Percentiles rank a stretch among this genome's conserved stretches.
Conservation (phyloP, 2,888 invertebrate species). For the Temnothorax ravouxi region DNA sequence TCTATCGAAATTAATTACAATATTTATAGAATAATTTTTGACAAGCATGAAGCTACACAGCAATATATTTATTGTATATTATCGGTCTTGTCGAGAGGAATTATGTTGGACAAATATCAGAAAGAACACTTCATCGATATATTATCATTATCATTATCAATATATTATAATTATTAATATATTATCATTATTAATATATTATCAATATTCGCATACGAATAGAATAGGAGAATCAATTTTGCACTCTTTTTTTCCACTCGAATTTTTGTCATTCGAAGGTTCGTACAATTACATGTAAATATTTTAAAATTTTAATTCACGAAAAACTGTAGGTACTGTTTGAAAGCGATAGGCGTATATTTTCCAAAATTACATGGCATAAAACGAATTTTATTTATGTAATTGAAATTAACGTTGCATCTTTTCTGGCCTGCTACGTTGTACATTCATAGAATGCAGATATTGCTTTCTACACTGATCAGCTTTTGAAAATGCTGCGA, state of each 20-base stretch:
- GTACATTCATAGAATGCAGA: background rate
- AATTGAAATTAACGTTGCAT: background rate
- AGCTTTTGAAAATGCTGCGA: background rate
- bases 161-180: too few species aligned
- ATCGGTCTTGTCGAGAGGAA: background rate
- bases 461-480: slow-evolving; percentile 11
- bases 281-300: background rate
- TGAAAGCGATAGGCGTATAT: background rate
- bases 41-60: slow-evolving; percentile 29
- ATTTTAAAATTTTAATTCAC: background rate
- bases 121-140: slow-evolving; percentile 19
- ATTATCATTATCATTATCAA: background rate
- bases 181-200: background rate
- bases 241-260: slow-evolving; percentile 17
- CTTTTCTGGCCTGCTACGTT: background rate
- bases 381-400: slow-evolving; percentile 12
- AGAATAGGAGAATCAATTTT: slow-evolving; percentile 15
- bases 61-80: slow-evolving; percentile 44
- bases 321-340: background rate
- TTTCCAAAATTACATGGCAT: background rate
- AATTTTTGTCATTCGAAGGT: background rate
- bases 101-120: slow-evolving; percentile 8
- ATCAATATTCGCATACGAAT: slow-evolving; percentile 20
- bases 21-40: slow-evolving; percentile 36
- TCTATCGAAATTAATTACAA: slow-evolving; percentile 27